A percentile compares a stretch with the other conserved stretches of the same genome.
Conservation (phyloP, 1,140 invertebrate genomes). For the Philotrypesis tridentata region DNA sequence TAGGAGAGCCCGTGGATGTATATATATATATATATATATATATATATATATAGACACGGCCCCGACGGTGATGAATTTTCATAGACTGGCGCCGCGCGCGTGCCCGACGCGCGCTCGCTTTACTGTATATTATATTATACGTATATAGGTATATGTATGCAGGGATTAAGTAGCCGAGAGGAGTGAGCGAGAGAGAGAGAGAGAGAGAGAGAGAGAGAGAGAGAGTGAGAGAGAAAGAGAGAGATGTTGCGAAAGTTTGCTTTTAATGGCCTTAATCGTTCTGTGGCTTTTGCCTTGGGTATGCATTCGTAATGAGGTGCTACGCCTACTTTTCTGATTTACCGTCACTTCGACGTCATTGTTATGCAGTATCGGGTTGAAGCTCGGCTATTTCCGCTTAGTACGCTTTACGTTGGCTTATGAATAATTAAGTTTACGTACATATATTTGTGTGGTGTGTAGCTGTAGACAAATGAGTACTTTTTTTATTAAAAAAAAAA, state of each 20-base stretch:
- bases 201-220: too few relatives aligned
- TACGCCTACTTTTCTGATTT: constrained; percentile 2
- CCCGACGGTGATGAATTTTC: constrained; percentile 43
- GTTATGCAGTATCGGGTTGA: too few relatives aligned
- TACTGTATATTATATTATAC: neutral
- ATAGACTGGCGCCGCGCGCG: neutral
- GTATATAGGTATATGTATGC: neutral
- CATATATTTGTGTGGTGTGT: too few relatives aligned
- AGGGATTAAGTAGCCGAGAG: neutral
- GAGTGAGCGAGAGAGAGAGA: too few relatives aligned
- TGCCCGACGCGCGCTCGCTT: neutral
- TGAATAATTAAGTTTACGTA: too few relatives aligned
- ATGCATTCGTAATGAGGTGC: constrained; percentile 11
- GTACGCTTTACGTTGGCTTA: too few relatives aligned
- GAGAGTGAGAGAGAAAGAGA: too few relatives aligned
- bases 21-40: too few relatives aligned
- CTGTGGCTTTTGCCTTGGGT: constrained; percentile 38
- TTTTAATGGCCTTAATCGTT: constrained; percentile 40
- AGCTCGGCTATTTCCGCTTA: too few relatives aligned
- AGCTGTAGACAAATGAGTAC: too few relatives aligned
- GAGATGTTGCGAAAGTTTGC: constrained; percentile 15
- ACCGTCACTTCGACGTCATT: neutral
- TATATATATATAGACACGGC: too few relatives aligned
- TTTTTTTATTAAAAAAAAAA: too few relatives aligned
- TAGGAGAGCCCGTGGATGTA: constrained; percentile 52